These are phyloP conservation scores for Hydraecia micacea DNA, from an alignment of 2,888 invertebrate genomes.

Conservation along the genomic window DNA sequence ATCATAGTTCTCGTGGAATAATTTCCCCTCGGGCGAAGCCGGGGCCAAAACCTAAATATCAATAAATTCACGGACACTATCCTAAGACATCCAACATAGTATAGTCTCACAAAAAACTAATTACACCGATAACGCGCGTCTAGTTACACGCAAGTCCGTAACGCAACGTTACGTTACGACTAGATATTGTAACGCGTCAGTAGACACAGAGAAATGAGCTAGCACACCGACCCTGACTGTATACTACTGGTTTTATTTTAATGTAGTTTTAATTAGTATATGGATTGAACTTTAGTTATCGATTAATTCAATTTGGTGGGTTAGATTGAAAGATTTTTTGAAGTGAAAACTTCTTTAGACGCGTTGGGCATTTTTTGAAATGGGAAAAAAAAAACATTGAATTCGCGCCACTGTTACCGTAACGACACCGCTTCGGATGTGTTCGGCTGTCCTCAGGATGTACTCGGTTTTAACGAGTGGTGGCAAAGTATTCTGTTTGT, in stretches of 20 bases:
- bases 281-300: not conserved
- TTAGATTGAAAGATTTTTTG: not conserved
- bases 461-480: too few species aligned
- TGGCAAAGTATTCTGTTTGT: too few species aligned
- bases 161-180: slow-evolving; percentile 42
- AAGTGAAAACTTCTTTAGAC: too few species aligned
- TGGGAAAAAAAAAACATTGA: too few species aligned
- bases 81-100: not conserved
- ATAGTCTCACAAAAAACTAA: slow-evolving; percentile 29
- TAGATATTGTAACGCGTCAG: slow-evolving; percentile 58
- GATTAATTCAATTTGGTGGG: not conserved
- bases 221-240: slow-evolving; percentile 60
- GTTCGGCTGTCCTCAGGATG: too few species aligned
- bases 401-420: too few species aligned
- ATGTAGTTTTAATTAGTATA: not conserved
- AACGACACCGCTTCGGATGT: too few species aligned
- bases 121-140: slow-evolving; percentile 9
- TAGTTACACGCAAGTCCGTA: slow-evolving; percentile 51
- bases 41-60: too few species aligned
- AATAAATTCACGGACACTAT: not conserved
- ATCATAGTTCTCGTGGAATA: not conserved
- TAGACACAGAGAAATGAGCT: slow-evolving; percentile 63
- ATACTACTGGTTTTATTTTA: slow-evolving; percentile 28
- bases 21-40: not conserved
- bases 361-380: too few species aligned